Evolutionary conservation across 2,113 vertebrate genomes (phyloP).

Genomic region (Platycercus adscitus): DNA sequence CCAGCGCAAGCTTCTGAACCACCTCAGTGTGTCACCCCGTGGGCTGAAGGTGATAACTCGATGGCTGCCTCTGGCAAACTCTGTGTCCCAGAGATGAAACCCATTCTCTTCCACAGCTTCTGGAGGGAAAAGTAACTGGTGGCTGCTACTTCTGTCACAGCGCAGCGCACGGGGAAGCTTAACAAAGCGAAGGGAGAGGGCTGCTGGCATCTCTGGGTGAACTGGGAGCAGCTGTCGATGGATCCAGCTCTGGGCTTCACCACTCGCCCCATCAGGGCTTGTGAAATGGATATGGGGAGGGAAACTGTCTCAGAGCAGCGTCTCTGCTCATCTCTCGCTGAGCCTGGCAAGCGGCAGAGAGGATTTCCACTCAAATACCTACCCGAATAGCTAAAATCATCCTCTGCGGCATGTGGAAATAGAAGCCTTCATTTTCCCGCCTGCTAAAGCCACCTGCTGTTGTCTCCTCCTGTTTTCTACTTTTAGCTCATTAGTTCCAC

Average conservation of each 20-base stretch:
- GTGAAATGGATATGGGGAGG: neutral
- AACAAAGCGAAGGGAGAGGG: neutral
- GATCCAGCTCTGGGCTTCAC: neutral
- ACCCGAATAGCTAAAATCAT: neutral
- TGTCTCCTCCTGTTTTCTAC: conserved; percentile 49
- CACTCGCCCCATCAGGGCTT: neutral
- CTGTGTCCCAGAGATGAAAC: neutral
- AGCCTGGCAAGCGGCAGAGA: neutral
- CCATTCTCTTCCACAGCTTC: neutral
- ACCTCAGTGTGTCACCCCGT: rapidly evolving
- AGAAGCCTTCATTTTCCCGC: conserved; percentile 54
- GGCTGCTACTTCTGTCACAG: neutral
- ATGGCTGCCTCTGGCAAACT: neutral
- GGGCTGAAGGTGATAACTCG: neutral
- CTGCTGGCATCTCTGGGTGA: rapidly evolving
- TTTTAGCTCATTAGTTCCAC: conserved; percentile 58
- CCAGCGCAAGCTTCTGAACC: rapidly evolving
- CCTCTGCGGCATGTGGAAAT: conserved; percentile 21
- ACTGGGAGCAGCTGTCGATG: neutral
- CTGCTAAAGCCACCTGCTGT: conserved; percentile 57
- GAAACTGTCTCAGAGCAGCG: neutral
- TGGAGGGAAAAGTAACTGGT: neutral
- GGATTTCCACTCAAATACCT: conserved; percentile 23
- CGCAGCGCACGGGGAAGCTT: rapidly evolving
- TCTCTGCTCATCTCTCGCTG: neutral